Percentiles rank a stretch among this genome's conserved stretches.
Conservation (phyloP, 37 sponge, comb jelly and placozoan species). For the Theonella swinhoei region DNA sequence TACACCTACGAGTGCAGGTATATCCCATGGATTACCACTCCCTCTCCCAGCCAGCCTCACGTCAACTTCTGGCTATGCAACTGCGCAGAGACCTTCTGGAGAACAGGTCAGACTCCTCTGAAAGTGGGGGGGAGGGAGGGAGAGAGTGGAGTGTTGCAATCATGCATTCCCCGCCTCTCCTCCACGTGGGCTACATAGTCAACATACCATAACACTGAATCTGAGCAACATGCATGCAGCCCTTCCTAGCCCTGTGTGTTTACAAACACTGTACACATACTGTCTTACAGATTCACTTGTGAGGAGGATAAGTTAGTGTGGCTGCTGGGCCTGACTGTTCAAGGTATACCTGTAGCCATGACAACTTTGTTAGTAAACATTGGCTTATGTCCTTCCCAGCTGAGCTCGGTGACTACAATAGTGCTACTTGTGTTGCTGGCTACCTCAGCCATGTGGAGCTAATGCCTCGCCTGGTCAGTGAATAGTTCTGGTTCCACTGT, state of each 20-base stretch:
- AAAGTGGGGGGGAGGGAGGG: too few relatives aligned
- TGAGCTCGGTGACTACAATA: constrained; percentile 29
- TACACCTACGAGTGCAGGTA: constrained; percentile 22
- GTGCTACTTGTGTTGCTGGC: not conserved
- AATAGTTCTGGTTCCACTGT: too few relatives aligned
- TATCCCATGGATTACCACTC: constrained; percentile 49
- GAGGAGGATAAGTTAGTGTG: not conserved
- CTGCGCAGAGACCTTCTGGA: constrained; percentile 51
- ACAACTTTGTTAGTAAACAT: not conserved
- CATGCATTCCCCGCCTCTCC: too few relatives aligned
- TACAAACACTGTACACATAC: too few relatives aligned
- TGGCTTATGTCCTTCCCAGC: not conserved
- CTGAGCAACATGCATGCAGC: too few relatives aligned
- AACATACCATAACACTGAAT: too few relatives aligned
- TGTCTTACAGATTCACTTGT: not conserved
- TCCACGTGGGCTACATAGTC: too few relatives aligned
- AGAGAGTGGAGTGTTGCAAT: too few relatives aligned
- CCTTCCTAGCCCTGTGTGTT: too few relatives aligned
- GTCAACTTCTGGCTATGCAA: constrained; percentile 52
- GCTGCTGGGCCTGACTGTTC: not conserved
- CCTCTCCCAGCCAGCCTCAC: constrained; percentile 1
- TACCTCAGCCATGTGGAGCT: constrained; percentile 10
- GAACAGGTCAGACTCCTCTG: constrained; percentile 35
- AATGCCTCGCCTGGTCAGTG: constrained; percentile 29
- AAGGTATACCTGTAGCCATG: not conserved